A percentile compares a stretch with the other conserved stretches of the same genome.
These are phyloP conservation scores for Gallinago jamesoni DNA, from an alignment of 2,113 vertebrate genomes.

Conservation along the genomic window DNA sequence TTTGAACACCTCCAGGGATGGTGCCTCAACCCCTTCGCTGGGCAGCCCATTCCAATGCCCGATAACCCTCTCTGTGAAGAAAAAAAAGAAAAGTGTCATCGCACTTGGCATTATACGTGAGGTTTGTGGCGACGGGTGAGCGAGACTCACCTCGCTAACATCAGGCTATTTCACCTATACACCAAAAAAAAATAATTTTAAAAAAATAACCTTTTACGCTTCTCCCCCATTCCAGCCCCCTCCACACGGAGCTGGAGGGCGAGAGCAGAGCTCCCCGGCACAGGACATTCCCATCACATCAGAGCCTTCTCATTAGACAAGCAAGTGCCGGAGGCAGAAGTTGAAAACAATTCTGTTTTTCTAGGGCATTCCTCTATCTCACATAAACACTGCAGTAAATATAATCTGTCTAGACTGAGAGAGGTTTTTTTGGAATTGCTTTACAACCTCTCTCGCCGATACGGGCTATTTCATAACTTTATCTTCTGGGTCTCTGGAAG, in stretches of 20 bases:
- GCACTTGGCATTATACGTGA: background rate
- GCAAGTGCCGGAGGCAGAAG: background rate
- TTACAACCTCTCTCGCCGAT: background rate
- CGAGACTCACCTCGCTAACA: background rate
- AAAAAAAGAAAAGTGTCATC: background rate
- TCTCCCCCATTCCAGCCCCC: background rate
- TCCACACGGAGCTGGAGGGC: accelerated
- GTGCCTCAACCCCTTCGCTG: too few relatives aligned
- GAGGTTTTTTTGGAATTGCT: background rate
- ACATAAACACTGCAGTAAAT: constrained; percentile 19
- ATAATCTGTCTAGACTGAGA: background rate
- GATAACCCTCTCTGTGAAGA: too few relatives aligned
- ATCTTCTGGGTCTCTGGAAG: background rate
- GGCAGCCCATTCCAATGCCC: too few relatives aligned
- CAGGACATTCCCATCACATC: background rate
- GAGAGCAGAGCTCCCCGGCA: background rate
- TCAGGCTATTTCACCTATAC: background rate
- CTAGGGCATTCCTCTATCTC: constrained; percentile 45
- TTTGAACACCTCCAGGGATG: too few relatives aligned
- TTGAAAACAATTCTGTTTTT: background rate
- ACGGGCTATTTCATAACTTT: background rate
- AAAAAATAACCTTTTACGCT: background rate
- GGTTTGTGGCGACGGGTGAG: background rate
- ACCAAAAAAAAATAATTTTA: background rate
- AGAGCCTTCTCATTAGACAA: background rate